Percentiles rank a stretch among this genome's conserved stretches.
Evolutionary conservation across 1,140 invertebrate species (phyloP).

Genomic region (Zaprionus davidi): DNA sequence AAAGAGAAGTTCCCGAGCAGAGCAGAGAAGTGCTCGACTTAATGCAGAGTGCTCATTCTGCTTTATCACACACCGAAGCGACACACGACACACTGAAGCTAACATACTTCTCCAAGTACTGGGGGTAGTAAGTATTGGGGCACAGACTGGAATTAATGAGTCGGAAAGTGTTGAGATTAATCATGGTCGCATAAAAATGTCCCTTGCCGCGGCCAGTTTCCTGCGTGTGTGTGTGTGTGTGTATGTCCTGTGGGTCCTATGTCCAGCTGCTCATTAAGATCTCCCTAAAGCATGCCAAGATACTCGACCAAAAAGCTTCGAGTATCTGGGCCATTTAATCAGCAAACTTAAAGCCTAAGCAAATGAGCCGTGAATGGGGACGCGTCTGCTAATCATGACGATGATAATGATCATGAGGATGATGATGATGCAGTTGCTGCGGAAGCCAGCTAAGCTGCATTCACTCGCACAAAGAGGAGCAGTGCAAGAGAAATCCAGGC

Average conservation of each 20-base stretch:
- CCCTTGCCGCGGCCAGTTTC: constrained; percentile 4
- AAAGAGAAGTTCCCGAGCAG: constrained; percentile 9
- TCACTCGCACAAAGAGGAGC: constrained; percentile 14
- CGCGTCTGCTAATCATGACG: constrained; percentile 8
- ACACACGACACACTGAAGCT: constrained; percentile 6
- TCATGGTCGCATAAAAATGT: constrained; percentile 63
- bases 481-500: constrained; percentile 13
- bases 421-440: neutral
- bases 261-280: constrained; percentile 73
- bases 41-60: constrained; percentile 23
- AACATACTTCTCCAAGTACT: constrained; percentile 1
- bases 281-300: constrained; percentile 42
- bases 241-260: constrained; percentile 16
- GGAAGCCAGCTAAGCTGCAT: constrained; percentile 19
- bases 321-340: constrained; percentile 69
- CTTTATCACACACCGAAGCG: constrained; percentile 3
- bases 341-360: constrained; percentile 67
- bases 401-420: neutral
- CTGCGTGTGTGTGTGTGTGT: neutral
- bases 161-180: constrained; percentile 82
- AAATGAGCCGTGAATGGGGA: constrained; percentile 61
- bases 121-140: neutral
- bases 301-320: constrained; percentile 34
- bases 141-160: constrained; percentile 70
- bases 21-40: constrained; percentile 19